Evolutionary conservation across 2,113 vertebrate genomes (phyloP).

Genomic region (Sinosuthora webbiana): DNA sequence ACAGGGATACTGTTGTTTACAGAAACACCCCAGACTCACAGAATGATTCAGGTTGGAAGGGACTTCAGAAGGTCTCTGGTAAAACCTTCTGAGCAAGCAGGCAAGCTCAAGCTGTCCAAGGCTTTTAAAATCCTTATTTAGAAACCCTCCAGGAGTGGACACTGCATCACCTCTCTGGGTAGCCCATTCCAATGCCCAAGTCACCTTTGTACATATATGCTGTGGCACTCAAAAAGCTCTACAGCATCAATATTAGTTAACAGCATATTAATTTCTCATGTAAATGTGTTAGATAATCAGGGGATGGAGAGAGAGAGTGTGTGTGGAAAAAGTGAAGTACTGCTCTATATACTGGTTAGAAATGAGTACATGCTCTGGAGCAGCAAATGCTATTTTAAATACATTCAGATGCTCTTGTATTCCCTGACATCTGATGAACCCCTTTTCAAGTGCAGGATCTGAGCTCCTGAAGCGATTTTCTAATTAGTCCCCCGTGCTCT

Average conservation of each 20-base stretch:
- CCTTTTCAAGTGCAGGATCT: constrained; percentile 7
- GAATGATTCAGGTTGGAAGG: neutral
- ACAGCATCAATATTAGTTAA: neutral
- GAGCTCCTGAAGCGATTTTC: constrained; percentile 44
- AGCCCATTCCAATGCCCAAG: neutral
- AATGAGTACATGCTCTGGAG: neutral
- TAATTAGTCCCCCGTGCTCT: constrained; percentile 26
- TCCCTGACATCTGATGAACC: constrained; percentile 2
- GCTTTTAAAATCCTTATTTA: neutral
- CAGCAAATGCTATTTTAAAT: neutral
- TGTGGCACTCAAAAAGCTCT: neutral
- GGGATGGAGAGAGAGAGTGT: neutral
- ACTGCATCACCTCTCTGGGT: neutral
- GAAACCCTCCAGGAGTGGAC: neutral
- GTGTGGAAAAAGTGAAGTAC: neutral
- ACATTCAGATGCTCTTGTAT: neutral
- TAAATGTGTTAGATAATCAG: neutral
- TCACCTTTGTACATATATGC: neutral
- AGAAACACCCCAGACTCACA: neutral
- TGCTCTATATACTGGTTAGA: neutral
- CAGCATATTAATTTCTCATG: neutral
- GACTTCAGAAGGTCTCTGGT: neutral
- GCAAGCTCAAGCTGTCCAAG: neutral
- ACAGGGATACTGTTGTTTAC: neutral
- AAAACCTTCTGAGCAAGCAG: neutral